Base-by-base conservation (phyloP, 2,113 vertebrate genomes). In the Sphyrna mokarran region DNA sequence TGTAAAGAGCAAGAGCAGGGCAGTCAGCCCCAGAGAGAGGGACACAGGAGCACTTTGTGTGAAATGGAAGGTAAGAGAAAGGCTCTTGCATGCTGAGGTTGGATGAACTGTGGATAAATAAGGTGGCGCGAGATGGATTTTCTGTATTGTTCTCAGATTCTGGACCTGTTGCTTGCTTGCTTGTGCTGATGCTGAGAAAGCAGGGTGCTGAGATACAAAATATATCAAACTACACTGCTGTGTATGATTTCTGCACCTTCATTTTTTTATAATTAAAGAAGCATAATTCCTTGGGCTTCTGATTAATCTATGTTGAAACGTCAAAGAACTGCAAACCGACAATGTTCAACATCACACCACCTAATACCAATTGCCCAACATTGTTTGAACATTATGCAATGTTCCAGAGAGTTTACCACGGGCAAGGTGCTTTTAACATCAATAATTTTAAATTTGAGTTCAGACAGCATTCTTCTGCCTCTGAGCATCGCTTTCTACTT, bases 21-120 rank as follows among this genome's bases (percentile, higher is more conserved):
- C 40, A 94, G 40, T 76, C 69, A 29, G 40, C 26, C 20, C 68
- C 33, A 63, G 91, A 94, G 8, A 29, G 68, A 72, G 43, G 68
- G 23, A 48, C 93, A 95, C 7, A 94, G 66, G 63, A 72, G 68
- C 22, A 18, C 37, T 23, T 29, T 54, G 68, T 54, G 40, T 54
- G 40, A 95, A 95, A 48, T 72, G 68, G 94, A 95, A 95, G 69
- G 94, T 94, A 94, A 70, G 93, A 13, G 68, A 23, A 9, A 94
- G 37, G 66, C 68, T 94, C 93, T 5, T 43, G 40, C 69, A 29
- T 5, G 23, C 33, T 54, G 43, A 66, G 69, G 6, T 43, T 72
- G 68, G 33, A 95, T 26, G 94, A 23, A 33, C 26, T 11, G 8
- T 61, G 90, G n/a, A 61, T 70, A 43, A 23, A 94, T 94, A 40